Conservation (phyloP, 1,140 invertebrate species). For the Pomacea maculata region DNA sequence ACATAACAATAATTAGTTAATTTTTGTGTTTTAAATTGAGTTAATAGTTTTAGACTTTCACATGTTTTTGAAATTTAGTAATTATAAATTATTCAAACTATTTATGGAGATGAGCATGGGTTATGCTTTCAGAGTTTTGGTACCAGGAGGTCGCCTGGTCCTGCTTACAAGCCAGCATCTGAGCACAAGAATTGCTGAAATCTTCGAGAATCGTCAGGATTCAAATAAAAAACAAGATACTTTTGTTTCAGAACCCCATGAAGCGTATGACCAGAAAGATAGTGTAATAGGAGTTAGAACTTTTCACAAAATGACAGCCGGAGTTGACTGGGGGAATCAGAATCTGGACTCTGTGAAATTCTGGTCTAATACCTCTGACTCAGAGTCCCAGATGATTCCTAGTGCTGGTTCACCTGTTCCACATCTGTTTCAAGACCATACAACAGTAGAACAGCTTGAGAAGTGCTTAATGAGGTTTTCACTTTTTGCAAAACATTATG, state of each 20-base stretch:
- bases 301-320: neutral
- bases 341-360: neutral
- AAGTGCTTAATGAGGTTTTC: neutral
- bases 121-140: slow-evolving; percentile 24
- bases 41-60: neutral
- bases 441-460: neutral
- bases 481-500: slow-evolving; percentile 22
- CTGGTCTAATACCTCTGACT: too few relatives aligned
- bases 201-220: neutral
- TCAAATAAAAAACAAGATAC: neutral
- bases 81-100: slow-evolving; percentile 1
- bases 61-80: neutral
- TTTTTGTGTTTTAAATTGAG: neutral
- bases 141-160: slow-evolving; percentile 25
- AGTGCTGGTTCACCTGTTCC: neutral
- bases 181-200: neutral
- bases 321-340: neutral
- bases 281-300: neutral
- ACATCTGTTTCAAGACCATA: neutral
- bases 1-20: neutral
- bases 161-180: slow-evolving; percentile 28
- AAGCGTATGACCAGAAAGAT: neutral
- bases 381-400: neutral
- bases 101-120: neutral
- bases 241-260: slow-evolving; percentile 4